A percentile compares a stretch with the other conserved stretches of the same genome.
Conservation (phyloP, 2,797 vertebrate genomes). For the Centroberyx gerrardi region DNA sequence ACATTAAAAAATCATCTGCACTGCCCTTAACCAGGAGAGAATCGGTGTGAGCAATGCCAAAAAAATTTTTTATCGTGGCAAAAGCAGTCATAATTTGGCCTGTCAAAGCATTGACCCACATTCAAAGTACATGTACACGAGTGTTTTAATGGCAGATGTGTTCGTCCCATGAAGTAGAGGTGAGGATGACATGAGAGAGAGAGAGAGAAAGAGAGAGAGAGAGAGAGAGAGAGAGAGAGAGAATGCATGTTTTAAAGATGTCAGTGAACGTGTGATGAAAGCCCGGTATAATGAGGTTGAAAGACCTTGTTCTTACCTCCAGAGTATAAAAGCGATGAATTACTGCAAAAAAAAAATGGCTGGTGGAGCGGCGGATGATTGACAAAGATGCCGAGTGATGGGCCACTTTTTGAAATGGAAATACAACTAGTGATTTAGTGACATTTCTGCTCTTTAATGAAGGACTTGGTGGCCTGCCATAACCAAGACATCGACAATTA, state of each 20-base stretch:
- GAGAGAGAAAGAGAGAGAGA: neutral
- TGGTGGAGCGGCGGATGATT: conserved; percentile 52
- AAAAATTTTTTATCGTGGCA: no score
- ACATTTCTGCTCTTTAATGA: conserved; percentile 71
- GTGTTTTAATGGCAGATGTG: neutral
- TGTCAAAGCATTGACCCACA: no score
- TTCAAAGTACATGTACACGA: no score
- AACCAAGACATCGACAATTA: neutral
- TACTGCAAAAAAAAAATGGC: conserved; percentile 49
- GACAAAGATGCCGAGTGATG: conserved; percentile 66
- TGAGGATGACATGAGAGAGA: neutral
- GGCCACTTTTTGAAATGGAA: conserved; percentile 79
- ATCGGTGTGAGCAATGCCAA: no score
- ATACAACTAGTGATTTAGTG: conserved; percentile 76
- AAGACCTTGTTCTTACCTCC: conserved; percentile 83
- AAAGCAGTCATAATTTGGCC: no score
- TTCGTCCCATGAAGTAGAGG: neutral
- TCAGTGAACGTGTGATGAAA: conserved; percentile 80
- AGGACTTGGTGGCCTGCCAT: conserved; percentile 81
- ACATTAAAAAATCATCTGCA: neutral
- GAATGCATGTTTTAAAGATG: conserved; percentile 81
- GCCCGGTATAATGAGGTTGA: conserved; percentile 79
- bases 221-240: conserved; percentile 25
- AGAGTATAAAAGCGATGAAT: conserved; percentile 75
- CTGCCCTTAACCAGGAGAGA: no score